These are phyloP conservation scores for Perithous albicinctus DNA, from an alignment of 2,888 invertebrate species.

Conservation along the genomic window DNA sequence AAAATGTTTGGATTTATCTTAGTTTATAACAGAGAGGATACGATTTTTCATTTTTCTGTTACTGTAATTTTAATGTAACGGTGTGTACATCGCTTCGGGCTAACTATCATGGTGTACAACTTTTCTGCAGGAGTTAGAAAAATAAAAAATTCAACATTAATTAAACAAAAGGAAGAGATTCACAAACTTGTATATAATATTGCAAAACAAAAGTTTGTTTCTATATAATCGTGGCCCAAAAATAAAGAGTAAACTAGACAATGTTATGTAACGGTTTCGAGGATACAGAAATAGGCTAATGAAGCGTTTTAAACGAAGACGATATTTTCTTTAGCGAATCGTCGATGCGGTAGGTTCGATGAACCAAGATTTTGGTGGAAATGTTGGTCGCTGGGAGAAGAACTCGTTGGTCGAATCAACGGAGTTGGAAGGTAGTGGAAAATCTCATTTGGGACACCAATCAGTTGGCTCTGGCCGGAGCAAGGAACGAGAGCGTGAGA, in stretches of 20 bases:
- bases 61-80: background rate
- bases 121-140: background rate
- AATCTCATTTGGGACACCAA: conserved; percentile 61
- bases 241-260: conserved; percentile 18
- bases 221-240: too few species aligned
- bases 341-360: conserved; percentile 23
- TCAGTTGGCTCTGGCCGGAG: conserved; percentile 47
- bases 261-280: conserved; percentile 12
- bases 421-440: conserved; percentile 14
- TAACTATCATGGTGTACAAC: background rate
- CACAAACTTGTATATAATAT: background rate
- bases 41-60: background rate
- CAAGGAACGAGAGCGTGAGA: conserved; percentile 14
- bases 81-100: background rate
- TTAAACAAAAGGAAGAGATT: background rate
- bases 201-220: background rate
- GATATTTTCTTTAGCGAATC: conserved; percentile 43
- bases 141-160: background rate
- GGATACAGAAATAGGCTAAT: conserved; percentile 51
- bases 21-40: background rate
- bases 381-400: conserved; percentile 37
- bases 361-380: conserved; percentile 38
- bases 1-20: background rate
- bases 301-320: conserved; percentile 43
- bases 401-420: background rate